phyloP scores from a whole-genome alignment of 2,797 vertebrate species.

The Enteromius anoplus region DNA sequence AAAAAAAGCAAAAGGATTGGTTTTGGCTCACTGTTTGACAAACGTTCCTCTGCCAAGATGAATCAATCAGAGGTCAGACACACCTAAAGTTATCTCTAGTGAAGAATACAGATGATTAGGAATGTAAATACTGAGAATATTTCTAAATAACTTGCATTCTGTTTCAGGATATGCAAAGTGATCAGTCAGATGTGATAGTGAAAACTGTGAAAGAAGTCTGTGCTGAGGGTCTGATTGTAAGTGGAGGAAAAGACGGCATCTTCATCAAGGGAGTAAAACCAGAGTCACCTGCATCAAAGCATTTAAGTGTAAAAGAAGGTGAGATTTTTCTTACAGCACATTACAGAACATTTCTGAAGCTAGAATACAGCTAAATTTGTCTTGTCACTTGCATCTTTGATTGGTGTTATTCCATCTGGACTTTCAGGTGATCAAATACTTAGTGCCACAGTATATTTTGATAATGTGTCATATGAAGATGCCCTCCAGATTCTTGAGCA shows the following conservation, averaged over 20 bases:
- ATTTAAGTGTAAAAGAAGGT: constrained; percentile 91
- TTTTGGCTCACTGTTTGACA: constrained; percentile 80
- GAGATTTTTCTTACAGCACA: constrained; percentile 43
- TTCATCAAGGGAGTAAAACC: constrained; percentile 90
- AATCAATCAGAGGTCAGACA: constrained; percentile 83
- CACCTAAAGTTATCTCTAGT: not conserved
- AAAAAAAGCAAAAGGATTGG: constrained; percentile 78
- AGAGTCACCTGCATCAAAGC: constrained; percentile 88
- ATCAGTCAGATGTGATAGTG: constrained; percentile 82
- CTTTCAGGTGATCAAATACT: constrained; percentile 91
- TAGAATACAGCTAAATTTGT: not conserved
- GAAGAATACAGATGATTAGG: not conserved
- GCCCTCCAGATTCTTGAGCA: constrained; percentile 94
- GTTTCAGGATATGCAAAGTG: constrained; percentile 76
- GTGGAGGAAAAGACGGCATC: constrained; percentile 87
- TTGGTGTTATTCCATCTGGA: constrained; percentile 4
- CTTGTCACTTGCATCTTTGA: not conserved
- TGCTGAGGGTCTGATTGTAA: constrained; percentile 87
- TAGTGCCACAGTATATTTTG: constrained; percentile 94
- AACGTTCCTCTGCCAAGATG: constrained; percentile 80
- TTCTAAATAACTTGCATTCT: constrained; percentile 16
- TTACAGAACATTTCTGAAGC: not conserved
- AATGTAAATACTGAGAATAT: not conserved
- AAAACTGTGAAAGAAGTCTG: constrained; percentile 85
- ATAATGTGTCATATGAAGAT: constrained; percentile 92